phyloP scores from a whole-genome alignment of 1,140 invertebrate species.

The Ganaspis sp. region DNA sequence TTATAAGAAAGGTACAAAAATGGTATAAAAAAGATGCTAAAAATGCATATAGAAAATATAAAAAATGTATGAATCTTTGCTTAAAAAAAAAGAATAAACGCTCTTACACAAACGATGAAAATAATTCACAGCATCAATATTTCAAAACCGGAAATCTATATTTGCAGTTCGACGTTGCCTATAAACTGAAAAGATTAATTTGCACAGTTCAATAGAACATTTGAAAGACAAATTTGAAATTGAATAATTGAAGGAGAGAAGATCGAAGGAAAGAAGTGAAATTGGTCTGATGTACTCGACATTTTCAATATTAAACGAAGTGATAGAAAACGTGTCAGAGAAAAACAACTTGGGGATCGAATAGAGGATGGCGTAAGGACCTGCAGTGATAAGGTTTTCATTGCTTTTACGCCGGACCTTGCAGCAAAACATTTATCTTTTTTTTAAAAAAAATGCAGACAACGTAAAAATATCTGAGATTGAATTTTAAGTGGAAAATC shows the following conservation, averaged over 20 bases:
- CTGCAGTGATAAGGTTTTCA: constrained; percentile 9
- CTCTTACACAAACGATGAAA: too few relatives aligned
- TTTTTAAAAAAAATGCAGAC: neutral
- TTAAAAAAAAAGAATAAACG: too few relatives aligned
- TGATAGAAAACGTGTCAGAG: neutral
- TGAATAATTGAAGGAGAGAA: constrained; percentile 6
- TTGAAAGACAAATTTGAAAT: constrained; percentile 2
- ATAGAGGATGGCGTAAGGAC: neutral
- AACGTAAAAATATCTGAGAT: neutral
- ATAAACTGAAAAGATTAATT: constrained; percentile 7
- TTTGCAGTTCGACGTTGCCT: too few relatives aligned
- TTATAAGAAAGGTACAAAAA: too few relatives aligned
- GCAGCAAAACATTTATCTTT: neutral
- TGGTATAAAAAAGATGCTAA: too few relatives aligned
- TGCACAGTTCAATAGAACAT: neutral
- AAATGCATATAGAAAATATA: too few relatives aligned
- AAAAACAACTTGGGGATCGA: neutral
- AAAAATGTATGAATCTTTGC: too few relatives aligned
- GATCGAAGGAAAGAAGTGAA: neutral
- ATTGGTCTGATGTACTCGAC: neutral
- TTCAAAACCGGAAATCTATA: too few relatives aligned
- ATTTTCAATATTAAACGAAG: neutral
- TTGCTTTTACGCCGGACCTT: neutral
- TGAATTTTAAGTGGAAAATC: constrained; percentile 5
- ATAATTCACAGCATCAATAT: too few relatives aligned